A percentile compares a stretch with the other conserved stretches of the same genome.
These are phyloP conservation scores for Gallinago paraguaiae DNA, from an alignment of 2,113 vertebrate genomes.

Conservation along the genomic window DNA sequence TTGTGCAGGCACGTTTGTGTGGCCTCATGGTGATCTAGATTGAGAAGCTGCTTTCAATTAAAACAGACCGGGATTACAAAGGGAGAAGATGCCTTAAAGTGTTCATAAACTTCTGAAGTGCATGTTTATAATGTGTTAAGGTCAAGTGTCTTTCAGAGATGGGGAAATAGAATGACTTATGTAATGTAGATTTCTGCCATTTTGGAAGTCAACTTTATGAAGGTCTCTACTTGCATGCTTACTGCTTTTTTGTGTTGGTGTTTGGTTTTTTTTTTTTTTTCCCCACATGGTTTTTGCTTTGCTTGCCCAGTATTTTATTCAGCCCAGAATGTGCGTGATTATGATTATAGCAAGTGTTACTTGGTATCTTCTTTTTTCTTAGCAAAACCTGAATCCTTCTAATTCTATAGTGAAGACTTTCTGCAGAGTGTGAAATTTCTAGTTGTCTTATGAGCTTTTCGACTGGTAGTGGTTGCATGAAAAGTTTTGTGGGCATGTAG, in stretches of 20 bases:
- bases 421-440: not conserved
- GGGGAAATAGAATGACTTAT: not conserved
- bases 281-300: not conserved
- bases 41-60: not conserved
- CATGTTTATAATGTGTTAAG: not conserved
- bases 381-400: not conserved
- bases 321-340: not conserved
- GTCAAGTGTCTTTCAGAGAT: not conserved
- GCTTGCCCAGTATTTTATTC: not conserved
- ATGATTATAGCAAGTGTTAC: not conserved
- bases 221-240: not conserved
- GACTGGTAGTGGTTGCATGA: not conserved
- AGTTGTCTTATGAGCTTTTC: not conserved
- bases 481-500: not conserved
- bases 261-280: not conserved
- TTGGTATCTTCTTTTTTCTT: not conserved
- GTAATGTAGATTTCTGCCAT: not conserved
- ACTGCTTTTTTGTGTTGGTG: not conserved
- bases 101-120: not conserved
- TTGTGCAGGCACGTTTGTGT: accelerated
- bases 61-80: not conserved
- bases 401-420: not conserved
- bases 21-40: not conserved
- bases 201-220: not conserved
- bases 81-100: not conserved